Evolutionary conservation across 2,888 invertebrate genomes (phyloP).

Genomic region (Sarcophaga variegata): DNA sequence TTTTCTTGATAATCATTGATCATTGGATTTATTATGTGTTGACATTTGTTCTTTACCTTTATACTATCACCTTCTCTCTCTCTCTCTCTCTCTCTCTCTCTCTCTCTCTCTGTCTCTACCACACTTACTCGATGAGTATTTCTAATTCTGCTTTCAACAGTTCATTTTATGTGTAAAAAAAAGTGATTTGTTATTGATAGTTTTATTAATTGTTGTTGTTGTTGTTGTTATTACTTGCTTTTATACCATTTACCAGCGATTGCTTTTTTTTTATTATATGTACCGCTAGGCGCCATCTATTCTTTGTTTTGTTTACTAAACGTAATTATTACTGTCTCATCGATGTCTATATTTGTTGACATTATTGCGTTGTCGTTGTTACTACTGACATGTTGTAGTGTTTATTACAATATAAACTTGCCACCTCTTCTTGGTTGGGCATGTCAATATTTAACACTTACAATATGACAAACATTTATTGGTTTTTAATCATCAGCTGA

Average conservation of each 20-base stretch:
- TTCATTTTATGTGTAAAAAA: neutral
- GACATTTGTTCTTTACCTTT: constrained; percentile 44
- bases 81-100: neutral
- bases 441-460: no score
- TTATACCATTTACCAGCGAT: neutral
- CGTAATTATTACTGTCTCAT: constrained; percentile 60
- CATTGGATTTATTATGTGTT: constrained; percentile 65
- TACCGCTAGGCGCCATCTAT: constrained; percentile 77
- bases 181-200: neutral
- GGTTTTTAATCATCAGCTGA: no score
- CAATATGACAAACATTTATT: no score
- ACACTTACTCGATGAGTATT: no score
- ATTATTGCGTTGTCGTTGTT: constrained; percentile 41
- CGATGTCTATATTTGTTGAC: constrained; percentile 57
- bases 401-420: no score
- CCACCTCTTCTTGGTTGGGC: no score
- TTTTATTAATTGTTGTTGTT: constrained; percentile 8
- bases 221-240: neutral
- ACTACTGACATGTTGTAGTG: no score
- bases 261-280: constrained; percentile 69
- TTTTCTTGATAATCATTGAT: constrained; percentile 17
- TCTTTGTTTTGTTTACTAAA: constrained; percentile 65
- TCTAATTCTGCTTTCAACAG: neutral
- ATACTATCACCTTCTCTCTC: constrained; percentile 16
- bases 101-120: no score